Conservation (phyloP, 2,797 vertebrate species). For the Tragopan temminckii region DNA sequence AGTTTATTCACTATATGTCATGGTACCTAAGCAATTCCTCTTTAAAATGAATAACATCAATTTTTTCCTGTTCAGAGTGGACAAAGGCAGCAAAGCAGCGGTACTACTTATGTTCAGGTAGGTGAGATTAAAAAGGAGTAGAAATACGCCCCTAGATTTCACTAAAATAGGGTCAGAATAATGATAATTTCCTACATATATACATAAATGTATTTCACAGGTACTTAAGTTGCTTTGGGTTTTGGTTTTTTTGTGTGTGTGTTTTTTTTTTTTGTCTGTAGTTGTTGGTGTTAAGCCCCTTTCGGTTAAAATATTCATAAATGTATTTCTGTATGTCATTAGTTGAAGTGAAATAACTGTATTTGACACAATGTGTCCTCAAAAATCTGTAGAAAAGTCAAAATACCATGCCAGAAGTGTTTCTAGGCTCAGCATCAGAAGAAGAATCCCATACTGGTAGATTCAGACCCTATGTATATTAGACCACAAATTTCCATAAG, state of each 20-base stretch:
- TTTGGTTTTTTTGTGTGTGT: background rate
- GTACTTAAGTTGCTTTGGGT: background rate
- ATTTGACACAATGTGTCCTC: background rate
- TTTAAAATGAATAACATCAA: background rate
- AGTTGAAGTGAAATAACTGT: background rate
- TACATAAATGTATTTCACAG: background rate
- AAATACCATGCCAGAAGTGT: background rate
- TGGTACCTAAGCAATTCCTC: background rate
- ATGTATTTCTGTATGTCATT: background rate
- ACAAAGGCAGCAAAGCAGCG: conserved; percentile 30
- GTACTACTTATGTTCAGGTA: background rate
- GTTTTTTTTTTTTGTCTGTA: background rate
- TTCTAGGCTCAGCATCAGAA: background rate
- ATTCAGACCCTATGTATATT: background rate
- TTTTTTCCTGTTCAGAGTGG: background rate
- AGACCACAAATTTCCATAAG: background rate
- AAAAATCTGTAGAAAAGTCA: background rate
- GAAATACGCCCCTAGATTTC: background rate
- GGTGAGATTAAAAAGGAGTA: background rate
- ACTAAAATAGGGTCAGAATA: background rate
- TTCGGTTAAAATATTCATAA: background rate
- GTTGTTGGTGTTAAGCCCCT: background rate
- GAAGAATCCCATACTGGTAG: background rate
- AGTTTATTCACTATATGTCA: background rate
- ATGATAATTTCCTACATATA: background rate